Percentiles rank a stretch among this genome's conserved stretches.
Evolutionary conservation across 2,888 invertebrate species (phyloP).

Genomic region (Phytoseiulus persimilis): DNA sequence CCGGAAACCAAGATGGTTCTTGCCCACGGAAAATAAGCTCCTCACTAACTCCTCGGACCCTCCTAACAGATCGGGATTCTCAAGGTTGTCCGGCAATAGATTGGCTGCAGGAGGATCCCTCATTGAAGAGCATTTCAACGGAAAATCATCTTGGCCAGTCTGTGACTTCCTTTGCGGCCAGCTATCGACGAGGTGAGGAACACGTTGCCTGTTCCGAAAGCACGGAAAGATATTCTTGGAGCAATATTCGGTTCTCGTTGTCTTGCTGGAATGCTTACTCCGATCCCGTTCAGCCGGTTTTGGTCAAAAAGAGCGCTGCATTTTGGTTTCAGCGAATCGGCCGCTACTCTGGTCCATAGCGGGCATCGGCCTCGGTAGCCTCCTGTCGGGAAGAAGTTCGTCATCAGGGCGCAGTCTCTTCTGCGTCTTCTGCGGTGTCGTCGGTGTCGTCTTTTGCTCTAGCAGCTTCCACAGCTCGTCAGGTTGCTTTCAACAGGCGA

Average conservation of each 20-base stretch:
- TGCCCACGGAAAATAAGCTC: no score
- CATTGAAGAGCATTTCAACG: not conserved
- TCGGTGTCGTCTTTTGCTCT: not conserved
- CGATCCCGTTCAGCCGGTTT: no score
- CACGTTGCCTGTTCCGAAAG: not conserved
- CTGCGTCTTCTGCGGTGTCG: conserved; percentile 34
- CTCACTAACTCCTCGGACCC: not conserved
- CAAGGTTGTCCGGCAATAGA: conserved; percentile 34
- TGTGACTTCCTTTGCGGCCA: conserved; percentile 9
- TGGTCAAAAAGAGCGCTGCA: no score
- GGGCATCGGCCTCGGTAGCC: not conserved
- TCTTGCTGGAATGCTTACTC: no score
- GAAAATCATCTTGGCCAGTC: conserved; percentile 14
- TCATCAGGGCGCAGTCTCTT: conserved; percentile 33
- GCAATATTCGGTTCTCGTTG: no score
- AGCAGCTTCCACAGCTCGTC: not conserved
- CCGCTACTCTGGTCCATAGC: not conserved
- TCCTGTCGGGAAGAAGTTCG: conserved; percentile 13
- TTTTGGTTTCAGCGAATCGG: not conserved
- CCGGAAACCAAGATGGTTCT: no score
- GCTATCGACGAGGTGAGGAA: not conserved
- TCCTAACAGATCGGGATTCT: conserved; percentile 10
- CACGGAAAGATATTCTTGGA: not conserved
- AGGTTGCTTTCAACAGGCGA: conserved; percentile 12
- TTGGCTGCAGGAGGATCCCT: conserved; percentile 22